Conservation (phyloP, 37 sponge, comb jelly and placozoan genomes). For the Geodia barretti region DNA sequence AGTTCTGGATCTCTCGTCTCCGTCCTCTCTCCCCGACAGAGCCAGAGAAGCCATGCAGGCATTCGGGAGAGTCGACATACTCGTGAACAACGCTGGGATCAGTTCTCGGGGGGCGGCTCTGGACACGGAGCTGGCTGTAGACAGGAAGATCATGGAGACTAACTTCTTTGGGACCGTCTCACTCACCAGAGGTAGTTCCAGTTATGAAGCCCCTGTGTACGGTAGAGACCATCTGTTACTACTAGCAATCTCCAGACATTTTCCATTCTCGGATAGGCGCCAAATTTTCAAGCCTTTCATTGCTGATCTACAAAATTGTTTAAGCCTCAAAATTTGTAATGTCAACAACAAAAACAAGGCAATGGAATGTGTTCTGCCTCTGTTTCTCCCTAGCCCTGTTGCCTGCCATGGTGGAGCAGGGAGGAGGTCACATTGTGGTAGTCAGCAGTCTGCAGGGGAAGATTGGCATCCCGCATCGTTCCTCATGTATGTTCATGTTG, state of each 20-base stretch:
- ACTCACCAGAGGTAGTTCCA: conserved; percentile 74
- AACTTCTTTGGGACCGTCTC: conserved; percentile 84
- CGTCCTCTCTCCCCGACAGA: conserved; percentile 41
- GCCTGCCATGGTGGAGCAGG: conserved; percentile 70
- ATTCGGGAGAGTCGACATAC: conserved; percentile 68
- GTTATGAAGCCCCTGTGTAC: neutral
- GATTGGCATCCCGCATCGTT: conserved; percentile 69
- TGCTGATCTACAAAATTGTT: too few relatives aligned
- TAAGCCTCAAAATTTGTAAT: too few relatives aligned
- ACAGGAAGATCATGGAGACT: conserved; percentile 76
- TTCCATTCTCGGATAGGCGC: neutral
- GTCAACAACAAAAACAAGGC: neutral
- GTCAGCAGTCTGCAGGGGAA: conserved; percentile 86
- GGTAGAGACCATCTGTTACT: neutral
- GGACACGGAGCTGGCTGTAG: conserved; percentile 61
- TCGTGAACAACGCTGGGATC: conserved; percentile 85
- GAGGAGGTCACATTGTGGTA: conserved; percentile 76
- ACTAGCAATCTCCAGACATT: neutral
- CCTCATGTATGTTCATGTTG: conserved; percentile 69
- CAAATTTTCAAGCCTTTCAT: neutral
- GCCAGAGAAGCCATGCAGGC: conserved; percentile 28
- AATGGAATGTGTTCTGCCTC: neutral
- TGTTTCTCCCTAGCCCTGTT: conserved; percentile 53
- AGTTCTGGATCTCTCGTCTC: conserved; percentile 52
- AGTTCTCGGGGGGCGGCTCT: conserved; percentile 66